A percentile compares a stretch with the other conserved stretches of the same genome.
Evolutionary conservation across 92 coral and sea anemone genomes (phyloP).

Genomic region (Heteractis magnifica): DNA sequence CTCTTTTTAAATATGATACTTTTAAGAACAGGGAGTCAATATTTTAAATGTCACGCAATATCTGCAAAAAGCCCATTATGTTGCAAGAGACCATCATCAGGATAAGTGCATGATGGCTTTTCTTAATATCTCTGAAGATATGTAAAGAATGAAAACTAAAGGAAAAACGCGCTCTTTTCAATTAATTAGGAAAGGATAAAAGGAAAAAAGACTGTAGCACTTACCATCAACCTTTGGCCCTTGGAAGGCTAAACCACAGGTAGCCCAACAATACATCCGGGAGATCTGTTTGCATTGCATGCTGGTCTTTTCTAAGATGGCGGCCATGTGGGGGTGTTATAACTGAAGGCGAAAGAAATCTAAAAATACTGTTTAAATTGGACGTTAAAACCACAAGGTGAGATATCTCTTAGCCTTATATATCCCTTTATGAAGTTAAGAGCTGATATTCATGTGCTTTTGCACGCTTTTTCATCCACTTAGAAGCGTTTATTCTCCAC

Average conservation of each 20-base stretch:
- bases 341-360: not conserved
- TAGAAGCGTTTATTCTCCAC: not conserved
- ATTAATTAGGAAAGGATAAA: no score
- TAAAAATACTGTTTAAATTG: not conserved
- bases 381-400: not conserved
- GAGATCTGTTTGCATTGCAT: slow-evolving; percentile 5
- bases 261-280: slow-evolving; percentile 34
- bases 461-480: not conserved
- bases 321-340: slow-evolving; percentile 9
- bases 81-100: no score
- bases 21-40: no score
- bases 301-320: slow-evolving; percentile 32
- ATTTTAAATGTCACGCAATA: no score
- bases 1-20: no score
- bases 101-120: no score
- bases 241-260: slow-evolving; percentile 20
- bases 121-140: no score
- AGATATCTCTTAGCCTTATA: not conserved
- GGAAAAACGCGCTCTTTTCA: no score
- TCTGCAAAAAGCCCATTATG: no score
- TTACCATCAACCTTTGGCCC: not conserved
- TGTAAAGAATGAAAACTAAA: no score
- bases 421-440: not conserved
- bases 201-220: no score
- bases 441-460: not conserved